Conservation (phyloP, 2,888 invertebrate genomes). For the Patella ulyssiponensis region DNA sequence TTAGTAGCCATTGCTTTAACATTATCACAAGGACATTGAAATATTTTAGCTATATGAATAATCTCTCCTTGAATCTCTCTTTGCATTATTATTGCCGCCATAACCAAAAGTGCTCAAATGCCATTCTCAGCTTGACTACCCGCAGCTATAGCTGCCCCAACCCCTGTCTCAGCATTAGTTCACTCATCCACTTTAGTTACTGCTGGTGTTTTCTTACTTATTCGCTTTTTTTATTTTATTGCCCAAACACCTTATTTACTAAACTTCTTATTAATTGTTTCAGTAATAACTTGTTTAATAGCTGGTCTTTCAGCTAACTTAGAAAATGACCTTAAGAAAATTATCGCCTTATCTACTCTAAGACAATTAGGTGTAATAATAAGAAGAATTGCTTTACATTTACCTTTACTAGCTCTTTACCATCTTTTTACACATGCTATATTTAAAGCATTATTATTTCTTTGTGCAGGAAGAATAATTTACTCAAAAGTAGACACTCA, state of each 20-base stretch:
- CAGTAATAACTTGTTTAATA: conserved; percentile 65
- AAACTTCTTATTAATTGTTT: conserved; percentile 76
- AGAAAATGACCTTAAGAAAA: conserved; percentile 80
- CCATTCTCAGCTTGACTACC: conserved; percentile 85
- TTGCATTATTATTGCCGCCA: conserved; percentile 74
- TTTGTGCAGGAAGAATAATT: conserved; percentile 82
- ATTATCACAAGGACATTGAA: conserved; percentile 50
- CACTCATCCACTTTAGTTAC: conserved; percentile 87
- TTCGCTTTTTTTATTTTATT: conserved; percentile 79
- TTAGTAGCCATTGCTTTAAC: conserved; percentile 75
- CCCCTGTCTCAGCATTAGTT: conserved; percentile 83
- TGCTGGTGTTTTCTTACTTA: conserved; percentile 82
- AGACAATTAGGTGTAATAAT: conserved; percentile 84
- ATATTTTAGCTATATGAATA: conserved; percentile 74
- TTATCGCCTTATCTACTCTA: conserved; percentile 84
- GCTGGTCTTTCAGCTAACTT: conserved; percentile 69
- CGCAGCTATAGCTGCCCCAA: conserved; percentile 84
- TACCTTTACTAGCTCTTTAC: conserved; percentile 78
- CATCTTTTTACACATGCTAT: conserved; percentile 83
- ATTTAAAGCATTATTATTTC: conserved; percentile 84
- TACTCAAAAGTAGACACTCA: conserved; percentile 78
- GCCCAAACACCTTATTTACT: conserved; percentile 70
- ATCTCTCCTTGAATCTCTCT: conserved; percentile 73
- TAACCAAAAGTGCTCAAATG: conserved; percentile 86
- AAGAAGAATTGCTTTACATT: conserved; percentile 77